Base-by-base conservation (phyloP, 2,113 vertebrate species). In the Peromyscus polionotus region DNA sequence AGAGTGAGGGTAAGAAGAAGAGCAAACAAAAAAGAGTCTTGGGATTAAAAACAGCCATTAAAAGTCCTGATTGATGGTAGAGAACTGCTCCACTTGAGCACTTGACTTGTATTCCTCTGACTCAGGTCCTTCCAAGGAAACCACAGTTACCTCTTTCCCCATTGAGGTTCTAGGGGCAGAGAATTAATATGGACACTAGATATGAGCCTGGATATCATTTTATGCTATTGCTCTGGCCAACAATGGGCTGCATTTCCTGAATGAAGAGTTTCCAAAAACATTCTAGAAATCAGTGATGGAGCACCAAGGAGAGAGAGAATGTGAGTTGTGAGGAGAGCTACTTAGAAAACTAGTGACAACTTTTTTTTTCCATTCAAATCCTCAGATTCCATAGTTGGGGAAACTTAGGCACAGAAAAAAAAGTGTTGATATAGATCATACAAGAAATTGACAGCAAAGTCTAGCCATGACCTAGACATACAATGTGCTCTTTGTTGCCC, bases 171-270 rank as follows among this genome's bases (percentile, higher is more conserved):
- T 7, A 36, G 39, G 6, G 20, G 24, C 2, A 45, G 19, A 28
- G n/a, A 63, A 12, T 22, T 31, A 48, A 39, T 28, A 36, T 2
- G 48, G 7, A 91, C 11, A 36, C 14, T 83, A 75, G 20, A 72
- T 3, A 0, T 2, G 16, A 73, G 36, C 14, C 31, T 39, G 1
- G 10, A 8, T 11, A 11, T 61, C 0, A 3, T 13, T 6, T 67
- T 51, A 7, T 36, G 0, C 22, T 80, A 4, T 45, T 68, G 39
- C 17, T 87, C 17, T 89, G 48, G 33, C 26, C 33, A 87, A 5
- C 5, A 61, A 24, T 77, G 17, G 0, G 2, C 26, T 65, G 2
- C 42, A 7, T 65, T 79, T 86, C 39, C 22, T 39, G 22, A 83
- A 83, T 39, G 5, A 61, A 39, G 1, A 36, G 3, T 61, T 42